These are phyloP conservation scores for Dendrocopos noguchii DNA, from an alignment of 2,113 vertebrate species.

Conservation along the genomic window DNA sequence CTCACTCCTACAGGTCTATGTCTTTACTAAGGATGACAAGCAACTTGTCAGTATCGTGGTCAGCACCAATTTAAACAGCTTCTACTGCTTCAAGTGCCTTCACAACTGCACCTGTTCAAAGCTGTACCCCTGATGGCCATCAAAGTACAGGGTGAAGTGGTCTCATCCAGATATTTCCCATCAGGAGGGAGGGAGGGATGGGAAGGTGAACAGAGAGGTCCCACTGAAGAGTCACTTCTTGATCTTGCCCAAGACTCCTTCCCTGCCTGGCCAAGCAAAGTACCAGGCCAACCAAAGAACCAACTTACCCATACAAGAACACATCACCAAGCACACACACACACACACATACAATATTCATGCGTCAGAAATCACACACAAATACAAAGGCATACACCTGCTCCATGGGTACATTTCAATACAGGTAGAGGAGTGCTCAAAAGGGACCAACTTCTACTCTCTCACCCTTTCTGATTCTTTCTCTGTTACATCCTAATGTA, in stretches of 20 bases:
- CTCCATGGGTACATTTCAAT: background rate
- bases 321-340: rapidly evolving
- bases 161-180: background rate
- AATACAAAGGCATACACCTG: background rate
- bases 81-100: rapidly evolving
- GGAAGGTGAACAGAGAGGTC: rapidly evolving
- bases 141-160: background rate
- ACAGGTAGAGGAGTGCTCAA: background rate
- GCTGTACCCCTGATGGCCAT: rapidly evolving
- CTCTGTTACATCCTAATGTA: background rate
- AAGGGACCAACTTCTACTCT: background rate
- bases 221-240: background rate
- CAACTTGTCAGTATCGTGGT: rapidly evolving
- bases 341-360: background rate
- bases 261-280: background rate
- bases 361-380: rapidly evolving
- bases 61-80: background rate
- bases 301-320: background rate
- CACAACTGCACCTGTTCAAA: background rate
- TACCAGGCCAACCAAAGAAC: background rate
- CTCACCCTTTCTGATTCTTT: background rate
- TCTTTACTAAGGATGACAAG: background rate
- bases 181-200: background rate
- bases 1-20: background rate
- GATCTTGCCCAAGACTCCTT: background rate